A percentile compares a stretch with the other conserved stretches of the same genome.
These are phyloP conservation scores for Athalia rosae DNA, from an alignment of 2,888 invertebrate genomes.

Conservation along the genomic window DNA sequence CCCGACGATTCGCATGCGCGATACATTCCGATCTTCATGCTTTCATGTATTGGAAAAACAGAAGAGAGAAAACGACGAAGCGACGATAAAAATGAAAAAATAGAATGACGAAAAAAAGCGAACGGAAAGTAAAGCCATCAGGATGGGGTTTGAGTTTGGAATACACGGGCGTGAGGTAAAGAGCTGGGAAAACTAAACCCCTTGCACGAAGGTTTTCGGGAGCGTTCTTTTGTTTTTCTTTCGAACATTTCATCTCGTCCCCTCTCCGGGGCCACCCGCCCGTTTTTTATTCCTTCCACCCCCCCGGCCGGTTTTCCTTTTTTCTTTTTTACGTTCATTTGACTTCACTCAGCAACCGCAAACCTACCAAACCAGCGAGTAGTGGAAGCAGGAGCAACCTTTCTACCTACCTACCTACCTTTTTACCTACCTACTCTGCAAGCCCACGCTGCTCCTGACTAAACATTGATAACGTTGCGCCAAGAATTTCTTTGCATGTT, in stretches of 20 bases:
- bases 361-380: not conserved
- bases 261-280: not conserved
- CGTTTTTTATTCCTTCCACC: slow-evolving; percentile 4
- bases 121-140: too few species aligned
- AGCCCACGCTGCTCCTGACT: slow-evolving; percentile 66
- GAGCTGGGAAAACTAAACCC: not conserved
- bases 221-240: slow-evolving; percentile 29
- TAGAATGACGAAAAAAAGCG: too few species aligned
- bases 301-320: slow-evolving; percentile 55
- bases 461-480: slow-evolving; percentile 72
- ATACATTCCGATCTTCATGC: too few species aligned
- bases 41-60: too few species aligned
- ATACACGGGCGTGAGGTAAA: too few species aligned
- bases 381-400: not conserved
- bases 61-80: too few species aligned
- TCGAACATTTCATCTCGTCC: slow-evolving; percentile 5
- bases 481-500: slow-evolving; percentile 72
- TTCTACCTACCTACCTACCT: slow-evolving; percentile 52
- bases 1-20: too few species aligned
- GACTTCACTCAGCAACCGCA: slow-evolving; percentile 21
- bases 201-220: not conserved
- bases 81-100: too few species aligned
- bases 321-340: slow-evolving; percentile 44
- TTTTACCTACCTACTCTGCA: slow-evolving; percentile 16
- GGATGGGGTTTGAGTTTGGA: too few species aligned